Conservation (phyloP, 2,113 vertebrate genomes). For the Thymallus thymallus region DNA sequence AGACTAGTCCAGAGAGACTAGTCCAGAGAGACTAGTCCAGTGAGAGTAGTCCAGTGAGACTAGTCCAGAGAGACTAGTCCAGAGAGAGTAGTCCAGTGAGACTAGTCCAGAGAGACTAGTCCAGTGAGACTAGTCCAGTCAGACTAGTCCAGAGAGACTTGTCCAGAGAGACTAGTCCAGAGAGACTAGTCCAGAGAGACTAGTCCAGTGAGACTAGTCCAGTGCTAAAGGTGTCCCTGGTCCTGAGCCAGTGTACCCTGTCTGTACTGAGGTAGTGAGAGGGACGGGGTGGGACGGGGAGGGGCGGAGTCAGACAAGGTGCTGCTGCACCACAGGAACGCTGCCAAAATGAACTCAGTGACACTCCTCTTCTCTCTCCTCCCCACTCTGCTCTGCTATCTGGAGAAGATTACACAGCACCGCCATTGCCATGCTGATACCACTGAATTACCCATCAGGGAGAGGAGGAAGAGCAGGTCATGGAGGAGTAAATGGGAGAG, state of each 20-base stretch:
- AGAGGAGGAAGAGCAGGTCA: slow-evolving; percentile 9
- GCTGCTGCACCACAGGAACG: slow-evolving; percentile 60
- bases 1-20: too few relatives aligned
- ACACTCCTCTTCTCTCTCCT: slow-evolving; percentile 39
- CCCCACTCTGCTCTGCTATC: slow-evolving; percentile 19
- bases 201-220: background rate
- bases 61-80: too few relatives aligned
- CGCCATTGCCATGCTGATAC: slow-evolving; percentile 59
- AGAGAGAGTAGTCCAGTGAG: too few relatives aligned
- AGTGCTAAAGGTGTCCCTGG: slow-evolving; percentile 27
- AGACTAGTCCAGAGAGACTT: too few relatives aligned
- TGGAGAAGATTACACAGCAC: slow-evolving; percentile 62
- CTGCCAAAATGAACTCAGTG: slow-evolving; percentile 70
- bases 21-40: too few relatives aligned
- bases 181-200: too few relatives aligned
- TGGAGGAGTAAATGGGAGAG: background rate
- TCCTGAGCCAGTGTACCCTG: slow-evolving; percentile 11
- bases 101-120: too few relatives aligned
- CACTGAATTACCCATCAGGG: slow-evolving; percentile 43
- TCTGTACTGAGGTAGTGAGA: slow-evolving; percentile 26
- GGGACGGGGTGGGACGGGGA: slow-evolving; percentile 1
- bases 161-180: too few relatives aligned
- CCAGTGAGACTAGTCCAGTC: too few relatives aligned
- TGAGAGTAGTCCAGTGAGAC: too few relatives aligned
- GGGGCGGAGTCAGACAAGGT: slow-evolving; percentile 10